Conservation (phyloP, 2,888 invertebrate species). For the Agonopterix alstromeriana region DNA sequence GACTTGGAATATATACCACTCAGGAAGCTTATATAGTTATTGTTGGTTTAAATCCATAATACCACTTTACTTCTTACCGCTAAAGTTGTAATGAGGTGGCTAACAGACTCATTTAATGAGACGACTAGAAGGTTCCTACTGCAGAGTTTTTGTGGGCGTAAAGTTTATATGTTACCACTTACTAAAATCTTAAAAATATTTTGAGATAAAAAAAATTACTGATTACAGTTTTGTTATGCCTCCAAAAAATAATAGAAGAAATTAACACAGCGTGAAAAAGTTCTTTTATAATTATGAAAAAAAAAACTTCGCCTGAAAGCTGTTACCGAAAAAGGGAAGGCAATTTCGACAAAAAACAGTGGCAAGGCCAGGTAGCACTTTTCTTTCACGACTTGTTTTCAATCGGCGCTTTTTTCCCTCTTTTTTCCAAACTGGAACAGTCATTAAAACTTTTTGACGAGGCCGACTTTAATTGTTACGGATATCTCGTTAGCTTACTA, state of each 20-base stretch:
- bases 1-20: too few species aligned
- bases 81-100: too few species aligned
- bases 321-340: slow-evolving; percentile 22
- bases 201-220: too few species aligned
- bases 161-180: too few species aligned
- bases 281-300: slow-evolving; percentile 4
- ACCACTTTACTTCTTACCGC: too few species aligned
- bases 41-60: too few species aligned
- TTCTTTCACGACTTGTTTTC: slow-evolving; percentile 37
- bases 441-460: slow-evolving; percentile 68
- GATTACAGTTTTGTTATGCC: neutral
- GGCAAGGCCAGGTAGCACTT: slow-evolving; percentile 23
- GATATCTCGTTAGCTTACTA: slow-evolving; percentile 48
- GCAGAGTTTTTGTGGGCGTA: too few species aligned
- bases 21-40: too few species aligned
- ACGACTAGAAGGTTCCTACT: too few species aligned
- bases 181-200: too few species aligned
- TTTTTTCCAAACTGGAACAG: slow-evolving; percentile 39
- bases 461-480: slow-evolving; percentile 52
- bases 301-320: slow-evolving; percentile 27
- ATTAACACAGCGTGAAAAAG: slow-evolving; percentile 20
- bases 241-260: slow-evolving; percentile 15
- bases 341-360: slow-evolving; percentile 21
- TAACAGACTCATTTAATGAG: too few species aligned
- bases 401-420: slow-evolving; percentile 28